These are phyloP conservation scores for Linyphia triangularis DNA, from an alignment of 2,888 invertebrate species.

Conservation along the genomic window DNA sequence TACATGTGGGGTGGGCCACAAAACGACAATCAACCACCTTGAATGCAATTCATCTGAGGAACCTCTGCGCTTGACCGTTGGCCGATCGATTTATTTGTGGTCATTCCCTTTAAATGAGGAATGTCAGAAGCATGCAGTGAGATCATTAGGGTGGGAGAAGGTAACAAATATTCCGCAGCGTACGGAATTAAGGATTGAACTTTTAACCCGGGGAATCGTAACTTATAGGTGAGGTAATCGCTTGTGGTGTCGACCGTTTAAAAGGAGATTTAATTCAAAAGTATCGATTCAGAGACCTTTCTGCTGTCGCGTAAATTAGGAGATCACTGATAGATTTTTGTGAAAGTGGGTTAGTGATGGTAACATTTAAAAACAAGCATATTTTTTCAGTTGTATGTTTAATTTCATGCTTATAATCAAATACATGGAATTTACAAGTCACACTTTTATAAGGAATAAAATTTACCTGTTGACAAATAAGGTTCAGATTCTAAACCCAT, in stretches of 20 bases:
- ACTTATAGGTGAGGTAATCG: conserved; percentile 2
- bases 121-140: conserved; percentile 47
- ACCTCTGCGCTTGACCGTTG: conserved; percentile 66
- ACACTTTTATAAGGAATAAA: no score
- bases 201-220: conserved; percentile 25
- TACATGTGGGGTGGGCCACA: conserved; percentile 15
- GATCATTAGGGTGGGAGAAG: conserved; percentile 51
- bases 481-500: no score
- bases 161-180: conserved; percentile 9
- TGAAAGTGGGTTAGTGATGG: no score
- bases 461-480: no score
- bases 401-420: no score
- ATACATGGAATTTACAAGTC: no score
- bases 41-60: conserved; percentile 64
- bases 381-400: no score
- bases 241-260: background rate
- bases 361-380: no score
- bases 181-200: conserved; percentile 24
- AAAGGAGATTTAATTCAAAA: background rate
- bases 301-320: no score
- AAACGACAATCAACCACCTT: conserved; percentile 65
- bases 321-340: no score
- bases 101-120: conserved; percentile 61
- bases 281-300: background rate
- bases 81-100: conserved; percentile 69